These are phyloP conservation scores for Chamaea fasciata DNA, from an alignment of 2,113 vertebrate genomes.

Conservation along the genomic window DNA sequence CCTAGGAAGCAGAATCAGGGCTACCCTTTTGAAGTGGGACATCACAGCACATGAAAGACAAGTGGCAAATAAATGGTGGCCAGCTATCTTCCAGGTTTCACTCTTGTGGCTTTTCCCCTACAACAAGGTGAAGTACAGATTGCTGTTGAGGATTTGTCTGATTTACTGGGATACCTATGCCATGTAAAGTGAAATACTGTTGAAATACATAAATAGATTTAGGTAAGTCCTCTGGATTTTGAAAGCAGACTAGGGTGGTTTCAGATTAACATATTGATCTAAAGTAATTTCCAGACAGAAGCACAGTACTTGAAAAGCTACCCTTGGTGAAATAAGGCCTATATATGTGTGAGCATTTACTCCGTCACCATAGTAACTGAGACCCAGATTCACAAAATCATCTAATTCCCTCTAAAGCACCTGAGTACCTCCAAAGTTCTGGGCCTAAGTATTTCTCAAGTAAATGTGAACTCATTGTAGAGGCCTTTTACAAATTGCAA, in stretches of 20 bases:
- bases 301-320: neutral
- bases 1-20: neutral
- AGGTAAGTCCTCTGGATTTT: neutral
- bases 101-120: neutral
- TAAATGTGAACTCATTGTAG: neutral
- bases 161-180: neutral
- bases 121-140: neutral
- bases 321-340: neutral
- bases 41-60: neutral
- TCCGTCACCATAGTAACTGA: neutral
- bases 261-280: neutral
- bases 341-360: neutral
- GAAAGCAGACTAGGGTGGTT: neutral
- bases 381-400: neutral
- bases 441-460: neutral
- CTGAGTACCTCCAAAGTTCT: neutral
- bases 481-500: neutral
- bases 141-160: neutral
- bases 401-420: neutral
- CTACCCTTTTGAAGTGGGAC: neutral
- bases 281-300: neutral
- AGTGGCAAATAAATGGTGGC: neutral
- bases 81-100: neutral
- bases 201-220: neutral
- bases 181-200: neutral